Percentiles rank a stretch among this genome's conserved stretches.
These are phyloP conservation scores for Hormaphis cornu DNA, from an alignment of 1,140 invertebrate genomes.

Conservation along the genomic window DNA sequence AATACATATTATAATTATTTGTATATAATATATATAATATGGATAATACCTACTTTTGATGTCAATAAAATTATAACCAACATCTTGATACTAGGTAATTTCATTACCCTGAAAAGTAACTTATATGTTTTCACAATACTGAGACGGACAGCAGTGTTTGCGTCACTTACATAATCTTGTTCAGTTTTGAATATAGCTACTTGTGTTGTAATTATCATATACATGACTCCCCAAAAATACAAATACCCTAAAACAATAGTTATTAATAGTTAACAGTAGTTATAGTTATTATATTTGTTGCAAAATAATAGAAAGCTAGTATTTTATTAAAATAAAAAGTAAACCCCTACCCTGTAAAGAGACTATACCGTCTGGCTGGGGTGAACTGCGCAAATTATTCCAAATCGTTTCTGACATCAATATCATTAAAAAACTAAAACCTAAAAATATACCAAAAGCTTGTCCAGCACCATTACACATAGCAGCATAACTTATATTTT, in stretches of 20 bases:
- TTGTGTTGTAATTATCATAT: conserved; percentile 81
- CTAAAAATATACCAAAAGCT: conserved; percentile 94
- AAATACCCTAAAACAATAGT: conserved; percentile 61
- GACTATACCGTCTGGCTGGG: conserved; percentile 61
- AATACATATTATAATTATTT: too few species aligned
- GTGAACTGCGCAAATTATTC: conserved; percentile 73
- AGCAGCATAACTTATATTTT: conserved; percentile 94
- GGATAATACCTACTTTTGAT: conserved; percentile 68
- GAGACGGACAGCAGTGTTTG: conserved; percentile 45
- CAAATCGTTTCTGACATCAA: conserved; percentile 95
- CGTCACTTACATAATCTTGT: conserved; percentile 38
- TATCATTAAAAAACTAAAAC: conserved; percentile 93
- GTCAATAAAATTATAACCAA: conserved; percentile 77
- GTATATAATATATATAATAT: too few species aligned
- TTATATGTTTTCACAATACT: conserved; percentile 75
- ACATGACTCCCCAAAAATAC: conserved; percentile 89
- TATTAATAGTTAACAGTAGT: too few species aligned
- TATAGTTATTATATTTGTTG: too few species aligned
- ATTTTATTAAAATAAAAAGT: background rate
- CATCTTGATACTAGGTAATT: conserved; percentile 66
- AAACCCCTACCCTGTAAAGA: conserved; percentile 64
- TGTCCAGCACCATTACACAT: conserved; percentile 98
- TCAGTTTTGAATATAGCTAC: conserved; percentile 59
- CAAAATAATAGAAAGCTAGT: too few species aligned
- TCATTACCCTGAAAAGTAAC: conserved; percentile 71